Conservation (phyloP, 2,113 vertebrate species). For the Pituophis catenifer region DNA sequence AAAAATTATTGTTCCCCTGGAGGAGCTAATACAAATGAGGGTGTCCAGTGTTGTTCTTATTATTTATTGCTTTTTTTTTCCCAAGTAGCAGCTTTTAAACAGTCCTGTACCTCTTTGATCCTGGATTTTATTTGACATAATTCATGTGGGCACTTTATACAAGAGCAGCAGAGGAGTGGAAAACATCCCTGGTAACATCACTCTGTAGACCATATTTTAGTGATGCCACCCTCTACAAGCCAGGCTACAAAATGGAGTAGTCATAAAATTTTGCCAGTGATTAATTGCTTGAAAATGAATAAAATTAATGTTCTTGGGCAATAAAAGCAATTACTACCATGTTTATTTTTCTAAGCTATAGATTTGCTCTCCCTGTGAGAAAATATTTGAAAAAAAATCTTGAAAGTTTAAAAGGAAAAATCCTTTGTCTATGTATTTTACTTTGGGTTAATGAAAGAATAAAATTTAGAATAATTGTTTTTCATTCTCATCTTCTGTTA, state of each 20-base stretch:
- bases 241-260: conserved; percentile 53
- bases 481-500: not conserved
- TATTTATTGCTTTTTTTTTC: conserved; percentile 51
- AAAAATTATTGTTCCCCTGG: not conserved
- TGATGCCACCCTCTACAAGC: conserved; percentile 44
- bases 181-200: conserved; percentile 34
- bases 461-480: not conserved
- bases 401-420: conserved; percentile 60
- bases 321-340: conserved; percentile 75
- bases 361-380: conserved; percentile 71
- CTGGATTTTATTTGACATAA: conserved; percentile 54
- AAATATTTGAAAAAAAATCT: conserved; percentile 73
- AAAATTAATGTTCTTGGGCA: conserved; percentile 77
- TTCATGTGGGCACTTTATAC: conserved; percentile 50
- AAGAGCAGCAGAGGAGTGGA: conserved; percentile 39
- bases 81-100: conserved; percentile 34
- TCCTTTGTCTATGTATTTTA: not conserved
- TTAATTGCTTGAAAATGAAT: conserved; percentile 78
- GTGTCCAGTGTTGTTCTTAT: not conserved
- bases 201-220: conserved; percentile 47
- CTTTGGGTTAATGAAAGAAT: not conserved
- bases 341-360: conserved; percentile 74
- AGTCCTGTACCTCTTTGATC: conserved; percentile 29
- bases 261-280: conserved; percentile 66
- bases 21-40: conserved; percentile 28